Conservation (phyloP, 2,797 vertebrate genomes). For the Menidia menidia region DNA sequence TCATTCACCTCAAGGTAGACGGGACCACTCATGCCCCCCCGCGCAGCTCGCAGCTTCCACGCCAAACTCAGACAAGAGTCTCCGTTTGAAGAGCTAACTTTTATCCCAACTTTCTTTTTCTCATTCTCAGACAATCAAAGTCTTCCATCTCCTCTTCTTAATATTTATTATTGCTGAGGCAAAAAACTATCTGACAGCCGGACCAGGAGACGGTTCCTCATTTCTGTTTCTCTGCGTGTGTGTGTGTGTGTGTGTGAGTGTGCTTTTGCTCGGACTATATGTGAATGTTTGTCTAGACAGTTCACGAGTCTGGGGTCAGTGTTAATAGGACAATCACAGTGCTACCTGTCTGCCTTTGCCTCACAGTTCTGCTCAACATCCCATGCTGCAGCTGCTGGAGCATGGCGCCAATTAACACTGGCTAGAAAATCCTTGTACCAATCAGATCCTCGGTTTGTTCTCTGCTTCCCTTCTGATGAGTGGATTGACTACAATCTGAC, state of each 20-base stretch:
- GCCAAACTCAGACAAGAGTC: conserved; percentile 24
- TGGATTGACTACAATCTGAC: conserved; percentile 20
- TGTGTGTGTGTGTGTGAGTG: conserved; percentile 26
- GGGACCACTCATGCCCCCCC: neutral
- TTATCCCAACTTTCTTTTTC: conserved; percentile 21
- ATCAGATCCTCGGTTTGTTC: conserved; percentile 16
- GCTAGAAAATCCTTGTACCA: conserved; percentile 14
- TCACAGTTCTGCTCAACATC: conserved; percentile 42
- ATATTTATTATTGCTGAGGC: conserved; percentile 82
- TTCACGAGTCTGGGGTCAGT: conserved; percentile 85
- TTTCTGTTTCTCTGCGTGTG: conserved; percentile 28
- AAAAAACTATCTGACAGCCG: conserved; percentile 45
- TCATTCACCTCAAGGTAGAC: conserved; percentile 33
- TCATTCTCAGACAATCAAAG: conserved; percentile 28
- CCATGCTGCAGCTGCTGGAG: neutral
- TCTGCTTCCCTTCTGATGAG: neutral
- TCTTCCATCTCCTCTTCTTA: conserved; percentile 27
- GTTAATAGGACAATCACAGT: conserved; percentile 83
- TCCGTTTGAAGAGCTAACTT: conserved; percentile 24
- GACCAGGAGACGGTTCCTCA: conserved; percentile 36
- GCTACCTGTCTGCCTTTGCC: conserved; percentile 76
- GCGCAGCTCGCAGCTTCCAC: conserved; percentile 4
- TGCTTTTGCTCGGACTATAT: conserved; percentile 40
- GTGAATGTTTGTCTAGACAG: conserved; percentile 72
- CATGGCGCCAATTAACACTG: conserved; percentile 3